These are phyloP conservation scores for Philaethria dido DNA, from an alignment of 2,888 invertebrate species.

Conservation along the genomic window DNA sequence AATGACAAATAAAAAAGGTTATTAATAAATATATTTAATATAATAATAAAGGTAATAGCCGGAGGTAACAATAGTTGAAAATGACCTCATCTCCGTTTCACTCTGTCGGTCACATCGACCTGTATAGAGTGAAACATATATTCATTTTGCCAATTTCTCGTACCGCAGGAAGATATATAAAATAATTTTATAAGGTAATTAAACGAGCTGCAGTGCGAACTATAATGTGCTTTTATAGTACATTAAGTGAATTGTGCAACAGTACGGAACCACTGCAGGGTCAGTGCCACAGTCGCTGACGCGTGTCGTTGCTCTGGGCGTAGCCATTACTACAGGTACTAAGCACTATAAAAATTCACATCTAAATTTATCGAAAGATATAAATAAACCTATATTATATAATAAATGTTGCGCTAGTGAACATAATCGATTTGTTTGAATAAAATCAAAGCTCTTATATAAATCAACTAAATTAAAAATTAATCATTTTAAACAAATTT, in stretches of 20 bases:
- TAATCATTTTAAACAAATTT: too few species aligned
- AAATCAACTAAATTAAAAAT: too few species aligned
- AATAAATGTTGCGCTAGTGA: constrained; percentile 24
- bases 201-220: constrained; percentile 34
- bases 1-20: too few species aligned
- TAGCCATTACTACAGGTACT: constrained; percentile 27
- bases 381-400: too few species aligned
- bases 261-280: constrained; percentile 68
- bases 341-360: constrained; percentile 30
- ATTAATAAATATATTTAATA: too few species aligned
- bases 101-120: too few species aligned
- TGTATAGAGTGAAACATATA: too few species aligned
- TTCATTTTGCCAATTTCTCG: neutral
- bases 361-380: constrained; percentile 35
- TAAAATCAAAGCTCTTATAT: neutral
- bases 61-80: too few species aligned
- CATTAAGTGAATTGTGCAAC: constrained; percentile 60
- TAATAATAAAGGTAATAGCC: too few species aligned
- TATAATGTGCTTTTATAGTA: constrained; percentile 45
- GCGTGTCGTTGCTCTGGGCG: constrained; percentile 54
- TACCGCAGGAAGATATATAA: neutral
- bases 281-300: constrained; percentile 68
- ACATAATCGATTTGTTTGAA: constrained; percentile 4
- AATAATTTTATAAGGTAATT: constrained; percentile 30
- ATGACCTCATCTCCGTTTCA: too few species aligned